Conservation (phyloP, 2,797 vertebrate species). For the Pogoniulus pusillus region DNA sequence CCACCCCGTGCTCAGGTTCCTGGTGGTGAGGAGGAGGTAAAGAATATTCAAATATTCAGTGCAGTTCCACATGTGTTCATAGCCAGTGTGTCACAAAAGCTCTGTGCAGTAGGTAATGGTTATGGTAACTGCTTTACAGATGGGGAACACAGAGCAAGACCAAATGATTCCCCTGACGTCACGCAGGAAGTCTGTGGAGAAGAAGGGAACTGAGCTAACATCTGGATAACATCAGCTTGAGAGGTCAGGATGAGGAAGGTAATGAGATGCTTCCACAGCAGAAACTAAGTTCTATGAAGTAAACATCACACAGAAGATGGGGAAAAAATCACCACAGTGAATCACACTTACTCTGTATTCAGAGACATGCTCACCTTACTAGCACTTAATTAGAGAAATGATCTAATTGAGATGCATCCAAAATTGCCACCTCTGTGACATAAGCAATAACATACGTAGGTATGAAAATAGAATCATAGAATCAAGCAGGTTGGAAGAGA, state of each 20-base stretch:
- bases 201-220: not conserved
- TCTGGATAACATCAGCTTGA: not conserved
- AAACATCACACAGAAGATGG: not conserved
- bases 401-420: slow-evolving; percentile 52
- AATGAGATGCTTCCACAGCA: not conserved
- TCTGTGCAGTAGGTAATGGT: fast-evolving
- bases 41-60: not conserved
- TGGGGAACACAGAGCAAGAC: not conserved
- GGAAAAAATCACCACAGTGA: not conserved
- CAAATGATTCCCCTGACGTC: not conserved
- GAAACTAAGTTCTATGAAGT: not conserved
- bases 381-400: slow-evolving; percentile 63
- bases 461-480: slow-evolving; percentile 6
- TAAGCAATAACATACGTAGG: not conserved
- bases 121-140: not conserved
- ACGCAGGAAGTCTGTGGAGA: not conserved
- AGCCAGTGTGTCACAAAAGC: not conserved
- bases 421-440: slow-evolving; percentile 20
- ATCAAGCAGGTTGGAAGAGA: too few relatives aligned
- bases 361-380: not conserved
- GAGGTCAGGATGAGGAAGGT: not conserved
- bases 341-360: slow-evolving; percentile 34
- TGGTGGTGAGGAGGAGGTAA: not conserved
- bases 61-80: fast-evolving
- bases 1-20: not conserved